Evolutionary conservation across 2,797 vertebrate species (phyloP), one percentile per base, ranked within the genome.

Genomic region (Intellagama lesueurii): DNA sequence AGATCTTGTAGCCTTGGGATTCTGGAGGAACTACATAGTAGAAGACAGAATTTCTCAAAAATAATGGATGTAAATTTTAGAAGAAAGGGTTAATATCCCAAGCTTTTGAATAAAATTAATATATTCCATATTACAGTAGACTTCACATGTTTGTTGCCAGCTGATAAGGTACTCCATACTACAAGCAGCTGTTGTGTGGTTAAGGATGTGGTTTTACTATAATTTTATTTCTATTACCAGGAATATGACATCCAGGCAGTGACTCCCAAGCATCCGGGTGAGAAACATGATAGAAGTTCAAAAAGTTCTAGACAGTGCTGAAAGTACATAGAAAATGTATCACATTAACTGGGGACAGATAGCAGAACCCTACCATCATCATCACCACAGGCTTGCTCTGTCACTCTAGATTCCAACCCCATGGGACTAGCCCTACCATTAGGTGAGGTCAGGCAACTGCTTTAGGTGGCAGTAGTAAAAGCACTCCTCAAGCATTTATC

Each of bases 81-180:
- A 49, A 78, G 44, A 72, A 72, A 72, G 11, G 5, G 30, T 32
- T 83, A 24, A 77, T 52, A 28, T 6, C 30, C 30, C 11, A 32
- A n/a, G n/a, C 1, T 4, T 85, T 73, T 35, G 19, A 32, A 24
- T 56, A 72, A 52, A 85, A 26, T 7, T 14, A 35, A 56, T 32
- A 75, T 40, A n/a, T 52, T 86, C 76, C 88, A 35, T 89, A 22
- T 80, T 86, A 0, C 1, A 0, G 76, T 56, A 49, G 90, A 68
- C 81, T 0, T 0, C 11, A 32, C n/a, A 28, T 91, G 78, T 72
- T 80, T 95, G 96, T 83, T 81, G 1, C 0, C 30, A 83, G 82
- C 28, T 90, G 95, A 95, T 95, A 44, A 0, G 24, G 12, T 19
- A 7, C 1, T n/a, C 86, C 82, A 85, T 14, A 47, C 56, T 30